phyloP scores from a whole-genome alignment of 2,888 invertebrate species.

The Amphipoea oculea region DNA sequence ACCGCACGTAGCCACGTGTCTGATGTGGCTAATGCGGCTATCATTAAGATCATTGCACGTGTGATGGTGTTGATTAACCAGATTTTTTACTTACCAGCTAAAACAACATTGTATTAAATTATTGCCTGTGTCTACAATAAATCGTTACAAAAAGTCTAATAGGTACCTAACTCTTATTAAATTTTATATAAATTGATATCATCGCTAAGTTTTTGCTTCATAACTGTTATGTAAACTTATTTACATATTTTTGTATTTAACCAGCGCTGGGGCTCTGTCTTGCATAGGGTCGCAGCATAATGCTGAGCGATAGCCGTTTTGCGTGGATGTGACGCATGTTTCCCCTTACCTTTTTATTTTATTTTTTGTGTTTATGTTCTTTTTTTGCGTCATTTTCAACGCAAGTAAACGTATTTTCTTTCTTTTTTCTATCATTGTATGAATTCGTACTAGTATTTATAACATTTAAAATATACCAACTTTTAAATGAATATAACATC shows the following conservation, averaged over 20 bases:
- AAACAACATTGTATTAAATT: slow-evolving; percentile 18
- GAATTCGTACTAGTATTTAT: neutral
- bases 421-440: neutral
- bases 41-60: neutral
- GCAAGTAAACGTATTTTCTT: too few relatives aligned
- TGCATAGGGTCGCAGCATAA: too few relatives aligned
- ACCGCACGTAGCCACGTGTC: neutral
- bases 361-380: too few relatives aligned
- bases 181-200: slow-evolving; percentile 2
- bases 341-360: too few relatives aligned
- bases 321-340: too few relatives aligned
- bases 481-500: too few relatives aligned
- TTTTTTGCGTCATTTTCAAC: too few relatives aligned
- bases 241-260: neutral
- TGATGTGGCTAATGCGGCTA: neutral
- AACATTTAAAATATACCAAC: too few relatives aligned
- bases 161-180: slow-evolving; percentile 5
- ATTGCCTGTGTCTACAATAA: slow-evolving; percentile 20
- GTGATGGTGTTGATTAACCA: neutral
- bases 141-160: slow-evolving; percentile 15
- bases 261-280: too few relatives aligned
- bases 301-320: too few relatives aligned
- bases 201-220: slow-evolving; percentile 19
- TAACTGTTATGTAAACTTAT: slow-evolving; percentile 4
- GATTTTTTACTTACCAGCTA: neutral